These are phyloP conservation scores for Deroplatys truncata DNA, from an alignment of 2,888 invertebrate species.

Conservation along the genomic window DNA sequence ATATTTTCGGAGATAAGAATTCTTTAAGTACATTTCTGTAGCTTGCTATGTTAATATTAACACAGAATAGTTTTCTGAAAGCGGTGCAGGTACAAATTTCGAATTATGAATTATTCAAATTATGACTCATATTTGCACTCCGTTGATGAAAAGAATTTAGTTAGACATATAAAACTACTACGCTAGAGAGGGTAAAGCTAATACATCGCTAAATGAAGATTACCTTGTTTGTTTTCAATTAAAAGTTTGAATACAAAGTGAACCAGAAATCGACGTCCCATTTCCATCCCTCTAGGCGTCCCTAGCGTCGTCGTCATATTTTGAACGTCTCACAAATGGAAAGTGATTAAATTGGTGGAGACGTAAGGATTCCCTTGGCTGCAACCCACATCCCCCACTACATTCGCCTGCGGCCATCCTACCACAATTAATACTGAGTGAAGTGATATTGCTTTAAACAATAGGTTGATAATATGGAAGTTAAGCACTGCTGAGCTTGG, in stretches of 20 bases:
- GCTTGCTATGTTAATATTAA: too few species aligned
- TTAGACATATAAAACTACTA: not conserved
- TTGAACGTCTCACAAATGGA: not conserved
- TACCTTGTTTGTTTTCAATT: constrained; percentile 27
- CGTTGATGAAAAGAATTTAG: too few species aligned
- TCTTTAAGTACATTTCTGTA: too few species aligned
- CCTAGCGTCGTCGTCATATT: not conserved
- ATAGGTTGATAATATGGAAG: not conserved
- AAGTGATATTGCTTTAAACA: not conserved
- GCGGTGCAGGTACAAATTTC: too few species aligned
- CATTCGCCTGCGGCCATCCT: not conserved
- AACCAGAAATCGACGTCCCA: constrained; percentile 4
- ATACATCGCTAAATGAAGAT: constrained; percentile 19
- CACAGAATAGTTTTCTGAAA: too few species aligned
- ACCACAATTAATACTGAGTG: not conserved
- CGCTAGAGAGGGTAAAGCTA: not conserved
- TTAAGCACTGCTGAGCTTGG: not conserved
- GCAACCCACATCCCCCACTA: too few species aligned
- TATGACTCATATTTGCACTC: too few species aligned
- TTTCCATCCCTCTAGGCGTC: not conserved
- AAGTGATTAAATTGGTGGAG: not conserved
- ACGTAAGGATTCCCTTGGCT: not conserved
- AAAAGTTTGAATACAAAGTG: constrained; percentile 22
- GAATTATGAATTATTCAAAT: too few species aligned
- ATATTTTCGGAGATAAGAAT: too few species aligned